Percentiles rank a stretch among this genome's conserved stretches.
Evolutionary conservation across 2,888 invertebrate species (phyloP).

Genomic region (Molanna angustata): DNA sequence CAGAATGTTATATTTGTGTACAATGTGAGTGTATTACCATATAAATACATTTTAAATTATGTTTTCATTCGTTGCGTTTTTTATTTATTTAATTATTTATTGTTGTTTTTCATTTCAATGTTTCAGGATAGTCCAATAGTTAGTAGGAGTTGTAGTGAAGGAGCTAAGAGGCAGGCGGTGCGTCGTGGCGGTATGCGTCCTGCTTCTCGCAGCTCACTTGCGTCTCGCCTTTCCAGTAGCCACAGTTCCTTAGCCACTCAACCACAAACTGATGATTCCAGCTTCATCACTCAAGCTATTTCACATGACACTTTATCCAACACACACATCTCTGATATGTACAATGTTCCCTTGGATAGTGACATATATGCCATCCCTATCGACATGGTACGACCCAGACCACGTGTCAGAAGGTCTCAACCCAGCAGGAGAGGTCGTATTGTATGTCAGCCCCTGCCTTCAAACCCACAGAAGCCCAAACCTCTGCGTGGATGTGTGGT

Average conservation of each 20-base stretch:
- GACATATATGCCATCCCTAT: slow-evolving; percentile 85
- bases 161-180: slow-evolving; percentile 7
- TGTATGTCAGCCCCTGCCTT: slow-evolving; percentile 8
- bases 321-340: slow-evolving; percentile 80
- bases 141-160: slow-evolving; percentile 10
- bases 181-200: too few relatives aligned
- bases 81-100: too few relatives aligned
- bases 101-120: too few relatives aligned
- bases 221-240: slow-evolving; percentile 77
- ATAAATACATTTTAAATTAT: too few relatives aligned
- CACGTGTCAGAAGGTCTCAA: slow-evolving; percentile 41
- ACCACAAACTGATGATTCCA: slow-evolving; percentile 79
- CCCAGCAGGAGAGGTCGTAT: slow-evolving; percentile 43
- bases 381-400: slow-evolving; percentile 68
- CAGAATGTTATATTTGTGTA: too few relatives aligned
- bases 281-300: slow-evolving; percentile 85
- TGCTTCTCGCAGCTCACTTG: slow-evolving; percentile 73
- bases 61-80: too few relatives aligned
- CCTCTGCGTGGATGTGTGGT: neutral
- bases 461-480: slow-evolving; percentile 18
- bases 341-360: slow-evolving; percentile 85
- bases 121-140: slow-evolving; percentile 24
- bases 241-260: slow-evolving; percentile 78
- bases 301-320: slow-evolving; percentile 78
- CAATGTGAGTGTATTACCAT: too few relatives aligned